Evolutionary conservation across 1,140 invertebrate genomes (phyloP), one percentile per base, ranked within the genome.

Genomic region (Acromyrmex echinatior): DNA sequence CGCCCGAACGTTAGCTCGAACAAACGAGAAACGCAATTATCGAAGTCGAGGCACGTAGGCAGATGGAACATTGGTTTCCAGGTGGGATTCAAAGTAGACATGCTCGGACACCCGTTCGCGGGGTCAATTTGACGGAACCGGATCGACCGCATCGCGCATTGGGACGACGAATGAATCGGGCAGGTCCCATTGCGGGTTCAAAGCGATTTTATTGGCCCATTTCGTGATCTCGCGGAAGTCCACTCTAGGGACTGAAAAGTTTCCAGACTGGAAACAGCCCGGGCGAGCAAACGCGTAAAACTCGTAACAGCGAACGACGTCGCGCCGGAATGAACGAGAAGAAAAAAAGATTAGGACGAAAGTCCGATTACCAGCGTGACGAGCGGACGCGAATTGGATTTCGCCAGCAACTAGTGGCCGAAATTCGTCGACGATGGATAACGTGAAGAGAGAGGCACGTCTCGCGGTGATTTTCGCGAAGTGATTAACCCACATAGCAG

Each of bases 31-130:
- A 74, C 70, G 68, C 70, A 84, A 84, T 84, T 84, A 84, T 74
- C 80, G 68, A 39, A 25, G 39, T 56, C 45, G 12, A 35, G 9
- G 9, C 25, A 39, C 51, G 78, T 84, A 63, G 70, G 56, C 68
- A 74, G 80, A 25, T 74, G 39, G 39, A 45, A 74, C 80, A 21
- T 21, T 3, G 56, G 56, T 74, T 84, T 74, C 39, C 70, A 84
- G 39, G n/a, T 84, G 80, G 80, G 56, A 82, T 82, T 84, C 80
- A 84, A 84, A 74, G 80, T 74, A 74, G 80, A 84, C 45, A 84
- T 39, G 80, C 77, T 66, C 39, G 53, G 66, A 82, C 49, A 73
- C 35, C 53, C 53, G 31, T 60, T 74, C 80, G 39, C 56, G 18
- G 39, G 71, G 80, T 84, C 80, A 84, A 84, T 84, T 84, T 84